Base-by-base conservation (phyloP, 2,113 vertebrate species). In the Bagarius yarrelli region DNA sequence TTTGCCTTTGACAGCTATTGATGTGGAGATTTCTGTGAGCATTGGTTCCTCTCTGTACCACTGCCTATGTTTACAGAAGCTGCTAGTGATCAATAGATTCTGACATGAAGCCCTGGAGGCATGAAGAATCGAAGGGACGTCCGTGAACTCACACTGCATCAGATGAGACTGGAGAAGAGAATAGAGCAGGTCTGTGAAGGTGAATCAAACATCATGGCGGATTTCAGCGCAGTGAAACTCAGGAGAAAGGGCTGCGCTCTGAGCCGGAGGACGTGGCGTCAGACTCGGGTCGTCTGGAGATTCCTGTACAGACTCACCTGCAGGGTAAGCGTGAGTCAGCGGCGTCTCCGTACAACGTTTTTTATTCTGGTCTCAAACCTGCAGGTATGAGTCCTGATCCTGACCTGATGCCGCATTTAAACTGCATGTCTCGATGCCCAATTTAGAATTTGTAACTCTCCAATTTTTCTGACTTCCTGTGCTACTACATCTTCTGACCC, bases 281-380 rank as follows among this genome's bases (percentile, higher is more conserved):
- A 93, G 80, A 91, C 92, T 83, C 86, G 91, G 4, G 90, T 92
- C 2, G 93, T 91, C 0, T 93, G 87, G 87, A 88, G 91, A 83
- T 88, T 93, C 74, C 90, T 94, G 87, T 93, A 91, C 87, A 90
- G 90, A 67, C 89, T 94, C 87, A 64, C 95, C 60, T 92, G 92
- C 36, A 85, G 89, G 91, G 94, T 95, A 89, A 91, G 92, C 89
- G 56, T 30, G 40, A 53, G 44, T 25, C 47, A 50, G 18, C 9
- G 23, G 56, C 3, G 30, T 64, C 61, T 64, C 32, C 2, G 9
- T 8, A 1, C 19, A n/a, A 18, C 19, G 4, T 64, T 30, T 34
- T 21, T 8, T 3, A 15, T n/a, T n/a, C 23, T 8, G 5, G 8
- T 61, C 5, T 47, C 21, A 13, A 36, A 66, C 19, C 4, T 69